Evolutionary conservation across 2,888 invertebrate genomes (phyloP).

Genomic region (Conops quadrifasciatus): DNA sequence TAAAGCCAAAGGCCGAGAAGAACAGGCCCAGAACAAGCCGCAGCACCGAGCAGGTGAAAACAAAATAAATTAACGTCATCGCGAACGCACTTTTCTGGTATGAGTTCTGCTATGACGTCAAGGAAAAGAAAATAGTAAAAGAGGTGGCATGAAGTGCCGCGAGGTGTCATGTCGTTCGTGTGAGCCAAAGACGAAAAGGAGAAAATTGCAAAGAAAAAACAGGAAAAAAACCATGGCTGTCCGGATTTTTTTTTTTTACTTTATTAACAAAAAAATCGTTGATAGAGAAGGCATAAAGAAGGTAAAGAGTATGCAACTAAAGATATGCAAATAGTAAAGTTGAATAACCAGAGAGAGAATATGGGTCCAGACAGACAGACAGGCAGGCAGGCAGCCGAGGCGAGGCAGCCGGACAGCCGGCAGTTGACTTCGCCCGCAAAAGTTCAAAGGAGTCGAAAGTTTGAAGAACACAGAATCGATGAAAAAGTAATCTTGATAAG

Average conservation of each 20-base stretch:
- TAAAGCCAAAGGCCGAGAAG: conserved; percentile 40
- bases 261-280: not conserved
- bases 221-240: not conserved
- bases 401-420: not conserved
- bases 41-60: conserved; percentile 3
- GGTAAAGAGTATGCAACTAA: conserved; percentile 52
- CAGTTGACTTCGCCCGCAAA: not conserved
- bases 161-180: not conserved
- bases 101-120: not conserved
- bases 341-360: conserved; percentile 44
- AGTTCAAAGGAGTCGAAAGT: not conserved
- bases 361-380: too few relatives aligned
- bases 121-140: not conserved
- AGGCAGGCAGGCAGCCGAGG: too few relatives aligned
- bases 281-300: conserved; percentile 5
- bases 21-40: conserved; percentile 12
- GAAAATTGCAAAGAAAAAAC: not conserved
- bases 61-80: conserved; percentile 24
- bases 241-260: too few relatives aligned
- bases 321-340: conserved; percentile 57
- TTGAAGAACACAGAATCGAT: not conserved
- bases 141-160: not conserved
- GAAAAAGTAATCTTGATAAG: too few relatives aligned
- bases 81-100: conserved; percentile 6
- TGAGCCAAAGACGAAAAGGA: not conserved